A percentile compares a stretch with the other conserved stretches of the same genome.
phyloP scores from a whole-genome alignment of 2,113 vertebrate genomes.

The Ornithorhynchus anatinus region DNA sequence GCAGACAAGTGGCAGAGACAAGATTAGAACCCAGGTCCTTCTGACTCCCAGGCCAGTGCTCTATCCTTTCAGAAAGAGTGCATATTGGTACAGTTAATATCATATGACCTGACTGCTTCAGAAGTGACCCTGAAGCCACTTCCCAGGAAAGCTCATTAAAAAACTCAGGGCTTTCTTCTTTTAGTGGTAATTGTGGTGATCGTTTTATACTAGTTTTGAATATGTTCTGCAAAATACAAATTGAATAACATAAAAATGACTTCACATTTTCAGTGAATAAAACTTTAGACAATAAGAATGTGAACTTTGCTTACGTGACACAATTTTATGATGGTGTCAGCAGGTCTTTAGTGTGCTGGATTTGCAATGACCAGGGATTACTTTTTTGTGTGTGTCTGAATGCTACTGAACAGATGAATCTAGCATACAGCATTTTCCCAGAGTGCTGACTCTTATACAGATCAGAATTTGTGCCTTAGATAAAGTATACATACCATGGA shows the following conservation, averaged over 20 bases:
- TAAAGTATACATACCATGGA: no score
- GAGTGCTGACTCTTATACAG: neutral
- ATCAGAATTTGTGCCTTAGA: neutral
- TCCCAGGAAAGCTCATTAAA: neutral
- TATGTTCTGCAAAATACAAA: neutral
- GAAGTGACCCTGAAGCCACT: neutral
- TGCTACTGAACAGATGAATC: neutral
- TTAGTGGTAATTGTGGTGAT: neutral
- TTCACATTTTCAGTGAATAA: neutral
- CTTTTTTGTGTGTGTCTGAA: neutral
- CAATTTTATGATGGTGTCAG: neutral
- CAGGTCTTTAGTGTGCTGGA: neutral
- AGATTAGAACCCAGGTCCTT: no score
- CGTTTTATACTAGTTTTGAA: neutral
- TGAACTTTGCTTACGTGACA: neutral
- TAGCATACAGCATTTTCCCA: neutral
- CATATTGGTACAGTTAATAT: neutral
- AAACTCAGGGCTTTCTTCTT: neutral
- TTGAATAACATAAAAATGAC: neutral
- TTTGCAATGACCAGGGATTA: neutral
- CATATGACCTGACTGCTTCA: neutral
- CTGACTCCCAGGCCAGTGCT: no score
- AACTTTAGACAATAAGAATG: neutral
- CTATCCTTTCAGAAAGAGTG: neutral
- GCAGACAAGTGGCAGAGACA: no score